These are phyloP conservation scores for Pangasius krempfi DNA, from an alignment of 2,797 vertebrate species.

Conservation along the genomic window DNA sequence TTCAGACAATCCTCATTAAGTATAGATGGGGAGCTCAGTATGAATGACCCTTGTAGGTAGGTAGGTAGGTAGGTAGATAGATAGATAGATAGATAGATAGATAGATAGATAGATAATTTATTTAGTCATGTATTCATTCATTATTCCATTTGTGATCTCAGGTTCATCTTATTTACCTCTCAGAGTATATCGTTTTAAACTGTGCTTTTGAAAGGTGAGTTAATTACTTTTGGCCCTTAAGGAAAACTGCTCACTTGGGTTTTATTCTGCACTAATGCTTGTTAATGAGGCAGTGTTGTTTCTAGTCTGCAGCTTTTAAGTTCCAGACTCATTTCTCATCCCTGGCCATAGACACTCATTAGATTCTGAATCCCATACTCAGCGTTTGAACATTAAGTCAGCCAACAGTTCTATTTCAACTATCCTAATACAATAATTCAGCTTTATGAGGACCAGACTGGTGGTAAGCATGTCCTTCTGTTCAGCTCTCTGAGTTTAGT, in stretches of 20 bases:
- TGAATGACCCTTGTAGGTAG: background rate
- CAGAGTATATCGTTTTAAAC: conserved; percentile 27
- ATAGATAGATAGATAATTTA: background rate
- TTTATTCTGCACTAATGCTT: conserved; percentile 28
- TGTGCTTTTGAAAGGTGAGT: conserved; percentile 16
- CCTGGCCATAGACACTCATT: conserved; percentile 44
- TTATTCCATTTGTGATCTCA: background rate
- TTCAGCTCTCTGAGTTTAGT: conserved; percentile 21
- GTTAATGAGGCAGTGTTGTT: conserved; percentile 48
- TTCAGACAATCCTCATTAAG: background rate
- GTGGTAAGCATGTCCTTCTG: background rate
- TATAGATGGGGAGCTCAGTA: background rate
- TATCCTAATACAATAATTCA: background rate
- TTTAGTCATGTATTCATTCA: background rate
- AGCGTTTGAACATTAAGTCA: background rate
- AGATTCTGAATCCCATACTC: conserved; percentile 35
- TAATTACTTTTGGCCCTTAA: conserved; percentile 21
- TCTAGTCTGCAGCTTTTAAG: conserved; percentile 41
- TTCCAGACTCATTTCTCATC: conserved; percentile 28
- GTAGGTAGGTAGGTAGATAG: too few relatives aligned
- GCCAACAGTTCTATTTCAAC: background rate
- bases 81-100: background rate
- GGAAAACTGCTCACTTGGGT: conserved; percentile 28
- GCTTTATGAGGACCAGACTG: background rate
- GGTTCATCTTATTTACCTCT: background rate